Conservation (phyloP, 1,140 invertebrate genomes). For the Ceratoteleas bidentatus region DNA sequence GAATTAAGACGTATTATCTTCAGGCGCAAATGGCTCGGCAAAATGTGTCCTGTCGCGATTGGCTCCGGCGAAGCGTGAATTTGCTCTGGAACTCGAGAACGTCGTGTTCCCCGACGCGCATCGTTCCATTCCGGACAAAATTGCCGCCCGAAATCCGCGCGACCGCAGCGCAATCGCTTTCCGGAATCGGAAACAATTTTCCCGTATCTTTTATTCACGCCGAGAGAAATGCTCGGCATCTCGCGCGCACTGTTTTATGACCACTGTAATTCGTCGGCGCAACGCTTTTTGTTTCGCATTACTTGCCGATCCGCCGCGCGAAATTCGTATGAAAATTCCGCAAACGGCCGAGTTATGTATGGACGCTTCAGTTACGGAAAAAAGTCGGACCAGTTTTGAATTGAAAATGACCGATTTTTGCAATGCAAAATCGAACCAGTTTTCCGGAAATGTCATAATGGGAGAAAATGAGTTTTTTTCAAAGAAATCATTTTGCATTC, state of each 20-base stretch:
- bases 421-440: too few relatives aligned
- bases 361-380: too few relatives aligned
- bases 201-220: slow-evolving; percentile 18
- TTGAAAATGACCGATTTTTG: too few relatives aligned
- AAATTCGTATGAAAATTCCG: too few relatives aligned
- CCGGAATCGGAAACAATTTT: slow-evolving; percentile 37
- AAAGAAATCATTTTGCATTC: too few relatives aligned
- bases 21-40: slow-evolving; percentile 11
- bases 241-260: slow-evolving; percentile 28
- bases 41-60: slow-evolving; percentile 58
- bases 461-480: too few relatives aligned
- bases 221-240: slow-evolving; percentile 16
- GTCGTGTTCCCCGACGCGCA: slow-evolving; percentile 8
- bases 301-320: too few relatives aligned
- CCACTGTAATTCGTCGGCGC: slow-evolving; percentile 27
- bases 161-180: slow-evolving; percentile 6
- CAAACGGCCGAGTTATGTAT: too few relatives aligned
- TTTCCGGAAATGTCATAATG: too few relatives aligned
- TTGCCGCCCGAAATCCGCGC: slow-evolving; percentile 23
- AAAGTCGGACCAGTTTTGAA: too few relatives aligned
- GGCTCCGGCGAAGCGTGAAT: slow-evolving; percentile 52
- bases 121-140: slow-evolving; percentile 9
- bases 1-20: slow-evolving; percentile 6
- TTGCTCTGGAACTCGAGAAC: slow-evolving; percentile 36
- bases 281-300: too few relatives aligned